Base-by-base conservation (phyloP, 1,140 invertebrate genomes). In the Bradynema listronoti region DNA sequence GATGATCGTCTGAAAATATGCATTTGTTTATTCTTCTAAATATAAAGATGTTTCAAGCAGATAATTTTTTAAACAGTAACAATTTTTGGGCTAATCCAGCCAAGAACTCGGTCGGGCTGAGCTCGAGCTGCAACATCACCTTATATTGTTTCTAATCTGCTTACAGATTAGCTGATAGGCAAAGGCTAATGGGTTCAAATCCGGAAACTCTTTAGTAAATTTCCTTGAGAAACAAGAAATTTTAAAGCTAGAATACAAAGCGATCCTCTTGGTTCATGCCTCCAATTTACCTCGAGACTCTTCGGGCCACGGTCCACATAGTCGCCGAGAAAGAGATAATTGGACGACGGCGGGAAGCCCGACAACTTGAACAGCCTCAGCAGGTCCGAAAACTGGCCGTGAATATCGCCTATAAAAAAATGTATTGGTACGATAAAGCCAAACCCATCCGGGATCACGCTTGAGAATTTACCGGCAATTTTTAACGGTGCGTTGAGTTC, bases 401-500 rank as follows among this genome's bases (percentile, higher is more conserved):
- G 72, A 56, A 75, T 74, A 51, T 75, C 72, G 27, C 72, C 72
- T 71, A 58, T 36, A 65, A n/a, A n/a, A n/a, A n/a, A n/a, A n/a
- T n/a, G n/a, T n/a, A n/a, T 56, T 14, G 14, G 36, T 39, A 14
- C 36, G 19, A 14, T 39, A 39, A 39, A 24, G 39, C 25, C 16
- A 6, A 39, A n/a, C 16, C 14, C n/a, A 49, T 30, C 27, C 11
- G 11, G 14, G 9, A 27, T 49, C 16, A 16, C 27, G 6, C 34
- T 25, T 14, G 29, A 30, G 32, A 72, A 14, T 11, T 39, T 19
- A 71, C 71, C 72, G 11, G 79, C 78, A 39, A 85, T 83, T 69
- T 83, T 84, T 22, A 85, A 79, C 5, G 84, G 84, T 0, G 83
- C 79, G 57, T 80, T 79, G 42, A 85, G 68, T 69, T 84, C 83